Conservation (phyloP, 1,140 invertebrate species). For the Pogonomyrmex californicus region DNA sequence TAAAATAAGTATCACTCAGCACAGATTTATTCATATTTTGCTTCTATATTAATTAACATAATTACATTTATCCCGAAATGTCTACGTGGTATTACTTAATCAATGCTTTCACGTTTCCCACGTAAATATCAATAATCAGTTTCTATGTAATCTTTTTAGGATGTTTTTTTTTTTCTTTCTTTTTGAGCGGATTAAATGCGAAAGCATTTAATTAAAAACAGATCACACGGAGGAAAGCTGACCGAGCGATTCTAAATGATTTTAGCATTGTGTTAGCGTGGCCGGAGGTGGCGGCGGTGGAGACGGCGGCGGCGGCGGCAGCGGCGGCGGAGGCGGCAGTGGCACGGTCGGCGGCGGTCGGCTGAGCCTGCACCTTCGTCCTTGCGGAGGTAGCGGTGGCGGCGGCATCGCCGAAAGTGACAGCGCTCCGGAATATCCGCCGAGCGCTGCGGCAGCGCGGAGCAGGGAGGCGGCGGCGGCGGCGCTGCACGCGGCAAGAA, state of each 20-base stretch:
- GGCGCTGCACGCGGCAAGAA: slow-evolving; percentile 87
- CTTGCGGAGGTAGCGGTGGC: slow-evolving; percentile 81
- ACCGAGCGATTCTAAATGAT: slow-evolving; percentile 61
- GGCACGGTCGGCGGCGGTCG: slow-evolving; percentile 77
- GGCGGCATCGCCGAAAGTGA: slow-evolving; percentile 84
- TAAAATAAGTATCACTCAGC: neutral
- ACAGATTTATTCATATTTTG: neutral
- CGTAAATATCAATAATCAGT: neutral
- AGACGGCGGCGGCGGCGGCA: slow-evolving; percentile 74
- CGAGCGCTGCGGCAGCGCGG: slow-evolving; percentile 86
- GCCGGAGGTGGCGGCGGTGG: slow-evolving; percentile 85
- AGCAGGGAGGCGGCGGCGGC: slow-evolving; percentile 86
- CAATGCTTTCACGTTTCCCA: neutral
- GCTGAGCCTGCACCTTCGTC: slow-evolving; percentile 84
- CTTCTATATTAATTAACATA: neutral
- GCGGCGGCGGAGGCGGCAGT: slow-evolving; percentile 77
- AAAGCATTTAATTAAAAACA: neutral
- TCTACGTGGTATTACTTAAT: neutral
- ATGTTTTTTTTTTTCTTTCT: neutral
- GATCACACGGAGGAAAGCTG: neutral
- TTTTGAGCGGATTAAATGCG: neutral
- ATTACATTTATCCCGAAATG: neutral
- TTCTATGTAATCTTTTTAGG: too few relatives aligned
- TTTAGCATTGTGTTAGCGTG: slow-evolving; percentile 87
- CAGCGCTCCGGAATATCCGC: slow-evolving; percentile 85